phyloP scores from a whole-genome alignment of 2,113 vertebrate genomes.

The Thunnus maccoyii region DNA sequence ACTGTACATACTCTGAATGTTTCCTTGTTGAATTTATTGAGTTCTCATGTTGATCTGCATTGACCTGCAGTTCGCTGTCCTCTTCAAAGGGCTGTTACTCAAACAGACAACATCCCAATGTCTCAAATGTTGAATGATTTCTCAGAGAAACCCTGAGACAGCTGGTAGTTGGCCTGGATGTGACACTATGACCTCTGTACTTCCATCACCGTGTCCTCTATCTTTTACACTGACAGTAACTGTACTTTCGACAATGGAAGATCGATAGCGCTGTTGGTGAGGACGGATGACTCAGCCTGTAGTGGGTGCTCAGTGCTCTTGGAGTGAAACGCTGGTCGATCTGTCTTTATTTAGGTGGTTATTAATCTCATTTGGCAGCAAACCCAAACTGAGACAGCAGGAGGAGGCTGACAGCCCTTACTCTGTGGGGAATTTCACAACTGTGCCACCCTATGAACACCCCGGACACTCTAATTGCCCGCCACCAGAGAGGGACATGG shows the following conservation, averaged over 20 bases:
- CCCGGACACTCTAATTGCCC: slow-evolving; percentile 19
- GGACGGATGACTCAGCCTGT: slow-evolving; percentile 58
- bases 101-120: slow-evolving; percentile 4
- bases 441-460: slow-evolving; percentile 9
- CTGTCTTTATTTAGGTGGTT: slow-evolving; percentile 50
- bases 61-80: slow-evolving; percentile 20
- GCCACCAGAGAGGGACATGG: slow-evolving; percentile 1
- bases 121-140: slow-evolving; percentile 16
- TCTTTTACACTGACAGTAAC: slow-evolving; percentile 42
- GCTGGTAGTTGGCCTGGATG: slow-evolving; percentile 12
- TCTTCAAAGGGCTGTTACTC: slow-evolving; percentile 16
- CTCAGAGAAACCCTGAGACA: slow-evolving; percentile 8
- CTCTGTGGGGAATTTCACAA: slow-evolving; percentile 6
- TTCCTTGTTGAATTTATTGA: slow-evolving; percentile 2
- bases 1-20: slow-evolving; percentile 5
- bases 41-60: background rate
- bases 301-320: slow-evolving; percentile 26
- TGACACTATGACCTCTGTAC: slow-evolving; percentile 41
- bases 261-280: slow-evolving; percentile 39
- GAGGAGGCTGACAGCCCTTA: slow-evolving; percentile 10
- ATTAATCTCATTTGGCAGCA: slow-evolving; percentile 59
- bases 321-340: slow-evolving; percentile 35
- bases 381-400: slow-evolving; percentile 20
- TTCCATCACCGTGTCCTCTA: slow-evolving; percentile 23
- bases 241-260: slow-evolving; percentile 24